phyloP scores from a whole-genome alignment of 2,113 vertebrate genomes.

The Heptranchias perlo region DNA sequence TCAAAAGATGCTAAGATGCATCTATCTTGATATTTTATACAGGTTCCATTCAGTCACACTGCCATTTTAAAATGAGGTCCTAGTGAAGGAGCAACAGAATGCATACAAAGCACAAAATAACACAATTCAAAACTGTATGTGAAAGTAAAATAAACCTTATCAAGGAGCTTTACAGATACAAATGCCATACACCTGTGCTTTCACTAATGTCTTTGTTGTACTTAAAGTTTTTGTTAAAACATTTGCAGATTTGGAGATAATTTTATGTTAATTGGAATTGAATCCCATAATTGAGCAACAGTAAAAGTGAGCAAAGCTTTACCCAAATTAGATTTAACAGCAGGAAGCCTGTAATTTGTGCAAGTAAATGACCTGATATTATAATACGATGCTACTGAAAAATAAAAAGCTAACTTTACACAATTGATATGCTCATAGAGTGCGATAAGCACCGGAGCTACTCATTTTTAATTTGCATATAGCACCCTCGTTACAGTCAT shows the following conservation, averaged over 20 bases:
- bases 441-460: background rate
- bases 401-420: background rate
- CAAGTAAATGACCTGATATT: background rate
- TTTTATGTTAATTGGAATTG: background rate
- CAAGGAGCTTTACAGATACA: background rate
- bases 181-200: background rate
- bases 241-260: background rate
- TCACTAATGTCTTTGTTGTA: background rate
- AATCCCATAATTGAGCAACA: background rate
- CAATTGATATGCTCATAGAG: background rate
- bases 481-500: too few species aligned
- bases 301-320: background rate
- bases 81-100: background rate
- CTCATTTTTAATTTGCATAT: background rate
- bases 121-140: background rate
- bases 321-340: background rate
- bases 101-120: background rate
- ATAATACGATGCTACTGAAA: background rate
- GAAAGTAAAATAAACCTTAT: background rate
- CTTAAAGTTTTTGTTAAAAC: slow-evolving; percentile 5
- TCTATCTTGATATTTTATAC: background rate
- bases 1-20: background rate
- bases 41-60: background rate
- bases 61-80: background rate
- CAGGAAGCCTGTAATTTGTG: background rate